A percentile compares a stretch with the other conserved stretches of the same genome.
Conservation (phyloP, 2,797 vertebrate species). For the Selene dorsalis region DNA sequence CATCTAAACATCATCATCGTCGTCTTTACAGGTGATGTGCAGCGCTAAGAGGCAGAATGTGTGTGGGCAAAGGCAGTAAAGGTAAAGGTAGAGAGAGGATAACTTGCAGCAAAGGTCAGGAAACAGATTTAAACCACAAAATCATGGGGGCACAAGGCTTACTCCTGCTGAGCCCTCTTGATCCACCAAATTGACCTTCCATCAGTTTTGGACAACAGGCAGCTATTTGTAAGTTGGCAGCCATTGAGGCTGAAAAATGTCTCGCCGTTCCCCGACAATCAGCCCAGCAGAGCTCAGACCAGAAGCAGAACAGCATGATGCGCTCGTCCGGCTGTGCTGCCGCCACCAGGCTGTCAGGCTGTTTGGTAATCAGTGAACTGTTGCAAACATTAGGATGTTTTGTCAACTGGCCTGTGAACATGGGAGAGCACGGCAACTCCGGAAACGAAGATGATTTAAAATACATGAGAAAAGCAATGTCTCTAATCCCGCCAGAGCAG, state of each 20-base stretch:
- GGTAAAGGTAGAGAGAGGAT: slow-evolving; percentile 31
- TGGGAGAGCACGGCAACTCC: slow-evolving; percentile 18
- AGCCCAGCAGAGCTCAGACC: slow-evolving; percentile 55
- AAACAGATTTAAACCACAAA: slow-evolving; percentile 62
- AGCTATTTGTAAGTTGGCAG: slow-evolving; percentile 73
- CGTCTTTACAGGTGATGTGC: neutral
- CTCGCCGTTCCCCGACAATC: slow-evolving; percentile 61
- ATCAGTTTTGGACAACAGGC: slow-evolving; percentile 61
- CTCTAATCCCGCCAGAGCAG: slow-evolving; percentile 51
- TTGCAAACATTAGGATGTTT: slow-evolving; percentile 63
- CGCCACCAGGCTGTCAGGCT: slow-evolving; percentile 56
- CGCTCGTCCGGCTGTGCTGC: slow-evolving; percentile 56
- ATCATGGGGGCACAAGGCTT: slow-evolving; percentile 51
- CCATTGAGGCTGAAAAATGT: slow-evolving; percentile 68
- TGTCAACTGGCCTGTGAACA: slow-evolving; percentile 61
- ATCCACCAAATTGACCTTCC: slow-evolving; percentile 71
- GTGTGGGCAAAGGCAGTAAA: slow-evolving; percentile 10
- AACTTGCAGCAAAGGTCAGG: slow-evolving; percentile 48
- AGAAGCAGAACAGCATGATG: slow-evolving; percentile 52
- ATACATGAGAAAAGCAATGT: slow-evolving; percentile 42
- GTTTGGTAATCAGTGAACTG: slow-evolving; percentile 70
- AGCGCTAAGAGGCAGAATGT: slow-evolving; percentile 12
- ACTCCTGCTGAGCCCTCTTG: slow-evolving; percentile 54
- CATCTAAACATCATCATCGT: slow-evolving; percentile 1
- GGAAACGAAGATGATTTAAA: slow-evolving; percentile 63